phyloP scores from a whole-genome alignment of 2,113 vertebrate genomes.

The Actinemys pallida region DNA sequence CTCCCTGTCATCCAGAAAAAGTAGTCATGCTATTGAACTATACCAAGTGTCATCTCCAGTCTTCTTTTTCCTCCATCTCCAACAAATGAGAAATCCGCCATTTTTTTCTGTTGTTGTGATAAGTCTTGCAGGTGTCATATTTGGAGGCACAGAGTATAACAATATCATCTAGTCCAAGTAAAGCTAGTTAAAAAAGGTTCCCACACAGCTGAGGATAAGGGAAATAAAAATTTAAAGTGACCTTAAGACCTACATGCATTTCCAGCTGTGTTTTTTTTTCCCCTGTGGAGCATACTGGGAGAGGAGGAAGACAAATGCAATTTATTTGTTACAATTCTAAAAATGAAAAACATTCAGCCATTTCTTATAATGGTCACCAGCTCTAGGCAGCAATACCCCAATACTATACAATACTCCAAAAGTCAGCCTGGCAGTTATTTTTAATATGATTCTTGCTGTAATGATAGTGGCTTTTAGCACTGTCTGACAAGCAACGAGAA shows the following conservation, averaged over 20 bases:
- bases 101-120: neutral
- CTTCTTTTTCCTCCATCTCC: neutral
- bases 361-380: neutral
- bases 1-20: neutral
- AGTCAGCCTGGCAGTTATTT: neutral
- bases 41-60: neutral
- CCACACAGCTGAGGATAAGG: neutral
- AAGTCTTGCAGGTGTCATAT: neutral
- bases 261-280: neutral
- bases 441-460: neutral
- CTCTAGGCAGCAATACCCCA: neutral
- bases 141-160: neutral
- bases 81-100: neutral
- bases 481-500: neutral
- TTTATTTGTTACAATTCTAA: neutral
- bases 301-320: neutral
- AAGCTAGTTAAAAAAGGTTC: neutral
- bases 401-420: neutral
- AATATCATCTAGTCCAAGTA: neutral
- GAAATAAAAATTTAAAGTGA: neutral
- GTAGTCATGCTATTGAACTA: neutral
- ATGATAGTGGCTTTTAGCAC: neutral
- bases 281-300: neutral
- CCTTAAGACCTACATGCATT: neutral
- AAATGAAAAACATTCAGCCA: neutral